Evolutionary conservation across 2,113 vertebrate species (phyloP).

Genomic region (Platycercus adscitus): DNA sequence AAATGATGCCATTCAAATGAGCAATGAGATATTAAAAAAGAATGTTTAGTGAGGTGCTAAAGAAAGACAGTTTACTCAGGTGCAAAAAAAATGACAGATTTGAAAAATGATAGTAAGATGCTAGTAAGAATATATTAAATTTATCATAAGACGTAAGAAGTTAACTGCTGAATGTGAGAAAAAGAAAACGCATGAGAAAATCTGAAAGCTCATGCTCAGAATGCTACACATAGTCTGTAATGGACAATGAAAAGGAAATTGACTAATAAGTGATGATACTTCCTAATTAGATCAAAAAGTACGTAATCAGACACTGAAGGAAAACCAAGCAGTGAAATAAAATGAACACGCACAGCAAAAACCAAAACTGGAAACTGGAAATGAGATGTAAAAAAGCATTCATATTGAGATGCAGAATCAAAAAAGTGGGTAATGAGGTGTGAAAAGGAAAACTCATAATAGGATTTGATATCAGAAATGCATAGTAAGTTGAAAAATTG

Average conservation of each 20-base stretch:
- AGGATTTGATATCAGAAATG: not conserved
- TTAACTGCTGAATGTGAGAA: not conserved
- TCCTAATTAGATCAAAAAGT: conserved; percentile 57
- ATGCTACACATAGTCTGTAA: not conserved
- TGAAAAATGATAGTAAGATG: not conserved
- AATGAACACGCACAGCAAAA: conserved; percentile 14
- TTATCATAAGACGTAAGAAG: not conserved
- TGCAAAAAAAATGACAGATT: not conserved
- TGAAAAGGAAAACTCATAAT: not conserved
- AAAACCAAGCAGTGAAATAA: conserved; percentile 32
- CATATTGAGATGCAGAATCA: not conserved
- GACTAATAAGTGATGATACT: conserved; percentile 41
- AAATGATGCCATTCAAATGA: not conserved
- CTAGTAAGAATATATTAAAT: not conserved
- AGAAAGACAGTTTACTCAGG: not conserved
- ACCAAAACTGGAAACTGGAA: not conserved
- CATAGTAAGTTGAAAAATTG: not conserved
- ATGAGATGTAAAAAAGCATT: not conserved
- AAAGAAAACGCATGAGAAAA: not conserved
- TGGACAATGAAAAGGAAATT: conserved; percentile 18
- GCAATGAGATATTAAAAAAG: not conserved
- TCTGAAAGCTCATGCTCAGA: not conserved
- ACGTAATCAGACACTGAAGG: conserved; percentile 18
- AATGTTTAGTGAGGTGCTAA: not conserved
- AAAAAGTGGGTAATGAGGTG: conserved; percentile 10